These are phyloP conservation scores for Falco columbarius DNA, from an alignment of 2,797 vertebrate species.

Conservation along the genomic window DNA sequence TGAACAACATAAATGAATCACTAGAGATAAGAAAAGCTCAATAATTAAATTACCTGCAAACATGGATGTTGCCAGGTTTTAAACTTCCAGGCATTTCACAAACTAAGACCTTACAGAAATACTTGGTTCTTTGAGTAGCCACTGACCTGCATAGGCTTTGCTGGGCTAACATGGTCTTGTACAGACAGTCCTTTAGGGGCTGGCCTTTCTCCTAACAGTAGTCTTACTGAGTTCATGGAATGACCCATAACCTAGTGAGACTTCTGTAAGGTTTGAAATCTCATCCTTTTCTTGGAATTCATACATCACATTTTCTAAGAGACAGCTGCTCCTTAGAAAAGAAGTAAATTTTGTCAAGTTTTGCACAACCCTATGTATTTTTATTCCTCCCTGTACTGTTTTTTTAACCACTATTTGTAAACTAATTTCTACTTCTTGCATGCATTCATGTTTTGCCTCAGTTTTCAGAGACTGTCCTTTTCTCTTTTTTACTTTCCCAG, in stretches of 20 bases:
- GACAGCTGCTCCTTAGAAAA: neutral
- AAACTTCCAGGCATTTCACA: neutral
- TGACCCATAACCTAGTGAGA: neutral
- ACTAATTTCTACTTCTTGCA: neutral
- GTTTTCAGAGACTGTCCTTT: neutral
- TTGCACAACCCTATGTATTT: neutral
- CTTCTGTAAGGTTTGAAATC: neutral
- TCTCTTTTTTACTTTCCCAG: neutral
- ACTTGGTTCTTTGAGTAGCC: neutral
- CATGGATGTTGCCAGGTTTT: neutral
- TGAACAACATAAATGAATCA: neutral
- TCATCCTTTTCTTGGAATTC: neutral
- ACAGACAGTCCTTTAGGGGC: neutral
- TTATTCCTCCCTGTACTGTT: neutral
- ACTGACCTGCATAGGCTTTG: neutral
- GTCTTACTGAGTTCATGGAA: neutral
- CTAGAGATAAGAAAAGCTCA: neutral
- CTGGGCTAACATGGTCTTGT: neutral
- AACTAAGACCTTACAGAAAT: neutral
- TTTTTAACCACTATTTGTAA: neutral
- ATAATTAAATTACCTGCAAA: neutral
- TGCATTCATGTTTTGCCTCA: neutral
- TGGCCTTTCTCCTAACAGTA: neutral
- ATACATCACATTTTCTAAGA: neutral
- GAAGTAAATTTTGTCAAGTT: neutral